Evolutionary conservation across 2,113 vertebrate genomes (phyloP), one percentile per base, ranked within the genome.

Genomic region (Labrus mixtus): DNA sequence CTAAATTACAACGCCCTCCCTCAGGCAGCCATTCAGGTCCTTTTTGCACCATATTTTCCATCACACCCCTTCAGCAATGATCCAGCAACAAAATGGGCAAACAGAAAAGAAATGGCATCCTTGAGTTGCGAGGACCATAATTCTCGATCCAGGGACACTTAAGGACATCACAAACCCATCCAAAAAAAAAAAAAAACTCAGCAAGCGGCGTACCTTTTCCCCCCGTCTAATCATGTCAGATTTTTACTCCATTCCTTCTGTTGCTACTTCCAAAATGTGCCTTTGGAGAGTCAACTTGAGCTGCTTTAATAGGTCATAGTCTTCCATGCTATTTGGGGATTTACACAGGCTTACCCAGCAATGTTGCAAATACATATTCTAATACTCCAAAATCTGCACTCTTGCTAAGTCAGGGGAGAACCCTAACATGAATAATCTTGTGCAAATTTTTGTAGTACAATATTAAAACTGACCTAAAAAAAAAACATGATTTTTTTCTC

Each of bases 271-370:
- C 45, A 61, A 23, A 33, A 23, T 37, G 54, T 61, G 50, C 55
- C 68, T 67, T 39, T 62, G 54, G 57, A 65, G 29, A 66, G 51
- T 25, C 37, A 54, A 36, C 56, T 25, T 36, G 45, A 60, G 51
- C 62, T 57, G 33, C 11, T 70, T 76, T 68, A 58, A 73, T 70
- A 58, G 75, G 57, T 71, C 55, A 46, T 48, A 64, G 33, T 59
- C 51, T 29, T 23, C 39, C 23, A 62, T 54, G 55, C n/a, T 59
- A 39, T 67, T 33, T 61, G 20, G 19, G 45, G 58, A 51, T 53
- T 69, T 56, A 64, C 56, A 25, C 54, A 66, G 54, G 25, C 61
- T n/a, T 45, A 63, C 11, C 43, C 43, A 50, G 29, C 48, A 43
- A 37, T 36, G 39, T 62, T 62, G 25, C 39, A 61, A 39, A 62